phyloP scores from a whole-genome alignment of 1,140 invertebrate genomes.

The Ganaspis sp. region DNA sequence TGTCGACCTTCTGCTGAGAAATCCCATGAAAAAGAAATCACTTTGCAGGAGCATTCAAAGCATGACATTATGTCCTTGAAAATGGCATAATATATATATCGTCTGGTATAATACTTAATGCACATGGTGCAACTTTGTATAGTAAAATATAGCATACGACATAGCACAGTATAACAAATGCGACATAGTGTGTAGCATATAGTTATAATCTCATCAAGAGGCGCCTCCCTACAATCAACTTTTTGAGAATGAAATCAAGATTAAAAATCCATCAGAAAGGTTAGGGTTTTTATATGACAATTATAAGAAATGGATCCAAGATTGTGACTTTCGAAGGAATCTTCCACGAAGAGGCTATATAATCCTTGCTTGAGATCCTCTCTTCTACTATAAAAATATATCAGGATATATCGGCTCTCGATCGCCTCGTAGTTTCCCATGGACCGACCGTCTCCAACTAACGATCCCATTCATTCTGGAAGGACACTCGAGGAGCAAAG shows the following conservation, averaged over 20 bases:
- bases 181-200: no score
- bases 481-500: slow-evolving; percentile 9
- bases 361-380: neutral
- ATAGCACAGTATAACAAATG: no score
- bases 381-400: slow-evolving; percentile 19
- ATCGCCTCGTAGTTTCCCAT: slow-evolving; percentile 26
- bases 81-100: no score
- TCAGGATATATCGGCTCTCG: slow-evolving; percentile 29
- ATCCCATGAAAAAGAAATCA: neutral
- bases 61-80: neutral
- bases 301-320: neutral
- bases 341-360: neutral
- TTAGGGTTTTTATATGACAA: neutral
- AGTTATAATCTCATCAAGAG: slow-evolving; percentile 19
- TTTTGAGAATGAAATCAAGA: slow-evolving; percentile 13
- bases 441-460: neutral
- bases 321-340: neutral
- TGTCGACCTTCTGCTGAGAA: neutral
- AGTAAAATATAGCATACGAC: no score
- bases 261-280: slow-evolving; percentile 17
- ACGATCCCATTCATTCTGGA: slow-evolving; percentile 30
- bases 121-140: no score
- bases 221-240: neutral
- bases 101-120: no score
- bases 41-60: neutral